Base-by-base conservation (phyloP, 2,113 vertebrate genomes). In the Nicator chloris region DNA sequence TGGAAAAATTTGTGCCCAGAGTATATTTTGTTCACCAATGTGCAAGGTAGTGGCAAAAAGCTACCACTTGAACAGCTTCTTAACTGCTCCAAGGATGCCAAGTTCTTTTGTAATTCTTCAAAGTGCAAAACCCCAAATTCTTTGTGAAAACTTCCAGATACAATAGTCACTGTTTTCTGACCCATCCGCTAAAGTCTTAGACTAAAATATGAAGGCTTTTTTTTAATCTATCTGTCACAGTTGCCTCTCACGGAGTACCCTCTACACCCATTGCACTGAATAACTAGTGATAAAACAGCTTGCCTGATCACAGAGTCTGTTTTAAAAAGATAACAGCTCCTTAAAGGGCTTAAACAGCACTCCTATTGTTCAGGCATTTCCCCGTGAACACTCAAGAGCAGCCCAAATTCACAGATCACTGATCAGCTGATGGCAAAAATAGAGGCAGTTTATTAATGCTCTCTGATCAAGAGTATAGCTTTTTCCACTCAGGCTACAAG, bases 361-460 rank as follows among this genome's bases (percentile, higher is more conserved):
- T 90, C 18, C 47, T 91, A 84, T 96, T 96, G 93, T 97, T 93
- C 69, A 82, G 21, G 14, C 76, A 90, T 85, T 90, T 91, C 75
- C 85, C 87, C 40, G 78, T 53, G 61, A 94, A 92, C 85, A 95
- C 71, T 86, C 63, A 86, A 47, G 56, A 86, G 64, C 88, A 92
- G n/a, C 72, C 86, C 73, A 85, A 91, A 93, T 90, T 95, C 85
- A 92, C 88, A 82, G 86, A 90, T 86, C 92, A 86, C 76, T 82
- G 71, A 90, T 92, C 93, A 95, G 77, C 93, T 94, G 71, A 94
- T 75, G 86, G 80, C 73, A 90, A 90, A 92, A 93, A 92, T 28
- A 90, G 54, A 90, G 64, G 22, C 80, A 88, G 64, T 88, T 95
- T 79, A 93, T 93, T 96, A 94, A 79, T 95, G 80, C 80, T 79